These are phyloP conservation scores for Oryzias melastigma DNA, from an alignment of 2,113 vertebrate species.

Conservation along the genomic window DNA sequence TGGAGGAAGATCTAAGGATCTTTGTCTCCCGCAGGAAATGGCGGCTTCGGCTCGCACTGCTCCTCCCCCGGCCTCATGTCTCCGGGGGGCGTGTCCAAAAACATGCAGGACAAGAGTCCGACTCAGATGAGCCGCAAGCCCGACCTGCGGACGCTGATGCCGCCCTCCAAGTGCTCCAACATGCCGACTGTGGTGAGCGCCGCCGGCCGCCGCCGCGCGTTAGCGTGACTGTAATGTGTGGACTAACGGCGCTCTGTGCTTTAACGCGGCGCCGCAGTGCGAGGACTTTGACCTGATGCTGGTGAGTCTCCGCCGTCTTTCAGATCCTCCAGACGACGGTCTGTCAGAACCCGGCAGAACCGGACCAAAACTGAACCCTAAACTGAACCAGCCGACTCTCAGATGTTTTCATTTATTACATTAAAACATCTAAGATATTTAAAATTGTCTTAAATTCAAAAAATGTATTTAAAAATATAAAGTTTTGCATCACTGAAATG, in stretches of 20 bases:
- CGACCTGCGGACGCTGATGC: constrained; percentile 91
- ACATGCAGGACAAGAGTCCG: constrained; percentile 91
- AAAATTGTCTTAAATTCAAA: no score
- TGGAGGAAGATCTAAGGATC: no score
- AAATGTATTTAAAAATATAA: no score
- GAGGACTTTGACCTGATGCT: constrained; percentile 71
- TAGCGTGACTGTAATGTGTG: no score
- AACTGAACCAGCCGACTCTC: no score
- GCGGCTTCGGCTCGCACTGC: constrained; percentile 85
- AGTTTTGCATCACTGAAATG: no score
- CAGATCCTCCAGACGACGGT: no score
- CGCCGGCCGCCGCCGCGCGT: no score
- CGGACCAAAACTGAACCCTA: no score
- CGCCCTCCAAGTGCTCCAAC: constrained; percentile 86
- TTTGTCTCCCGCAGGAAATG: constrained; percentile 80
- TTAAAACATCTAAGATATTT: no score
- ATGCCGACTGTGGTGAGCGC: constrained; percentile 89
- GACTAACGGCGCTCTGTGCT: constrained; percentile 23
- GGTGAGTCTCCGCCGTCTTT: constrained; percentile 32
- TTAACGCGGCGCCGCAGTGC: constrained; percentile 54
- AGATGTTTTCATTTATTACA: no score
- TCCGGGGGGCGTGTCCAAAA: constrained; percentile 87
- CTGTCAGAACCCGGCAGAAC: no score
- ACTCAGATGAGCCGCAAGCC: constrained; percentile 88
- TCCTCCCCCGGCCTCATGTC: constrained; percentile 92